phyloP scores from a whole-genome alignment of 2,888 invertebrate genomes.

The Parthenolecanium corni region DNA sequence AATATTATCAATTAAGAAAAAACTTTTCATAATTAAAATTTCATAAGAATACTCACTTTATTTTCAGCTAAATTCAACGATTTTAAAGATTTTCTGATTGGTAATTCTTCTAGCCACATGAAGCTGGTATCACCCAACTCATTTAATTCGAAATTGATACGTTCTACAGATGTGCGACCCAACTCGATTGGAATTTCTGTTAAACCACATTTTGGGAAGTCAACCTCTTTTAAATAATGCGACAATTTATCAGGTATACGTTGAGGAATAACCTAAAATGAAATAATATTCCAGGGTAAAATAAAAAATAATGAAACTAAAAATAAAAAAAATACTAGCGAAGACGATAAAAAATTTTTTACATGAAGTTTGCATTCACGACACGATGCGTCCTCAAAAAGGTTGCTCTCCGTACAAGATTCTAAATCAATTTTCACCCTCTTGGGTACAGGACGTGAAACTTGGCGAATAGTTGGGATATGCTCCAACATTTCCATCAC shows the following conservation, averaged over 20 bases:
- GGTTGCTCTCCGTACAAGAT: neutral
- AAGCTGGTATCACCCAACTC: neutral
- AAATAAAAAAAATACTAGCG: neutral
- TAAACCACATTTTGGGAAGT: neutral
- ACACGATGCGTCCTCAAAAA: neutral
- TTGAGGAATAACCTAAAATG: neutral
- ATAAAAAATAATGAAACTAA: no score
- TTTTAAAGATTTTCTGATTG: conserved; percentile 10
- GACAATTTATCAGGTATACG: neutral
- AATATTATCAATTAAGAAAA: no score
- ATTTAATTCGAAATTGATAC: conserved; percentile 14
- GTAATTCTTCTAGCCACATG: conserved; percentile 7
- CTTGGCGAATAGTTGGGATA: conserved; percentile 5
- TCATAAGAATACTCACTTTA: conserved; percentile 12
- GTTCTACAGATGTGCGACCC: neutral
- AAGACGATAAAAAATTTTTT: neutral
- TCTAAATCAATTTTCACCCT: neutral
- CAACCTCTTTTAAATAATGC: conserved; percentile 1
- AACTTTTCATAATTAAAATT: no score
- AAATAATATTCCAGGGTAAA: no score
- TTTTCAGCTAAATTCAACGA: conserved; percentile 20
- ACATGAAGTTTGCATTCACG: neutral
- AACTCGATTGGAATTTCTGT: neutral
- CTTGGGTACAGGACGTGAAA: neutral
- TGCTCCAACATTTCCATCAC: conserved; percentile 14